Percentiles rank a stretch among this genome's conserved stretches.
Conservation (phyloP, 30 jellyfish, hydroid and myxozoan species). For the Phacellophora camtschatica region DNA sequence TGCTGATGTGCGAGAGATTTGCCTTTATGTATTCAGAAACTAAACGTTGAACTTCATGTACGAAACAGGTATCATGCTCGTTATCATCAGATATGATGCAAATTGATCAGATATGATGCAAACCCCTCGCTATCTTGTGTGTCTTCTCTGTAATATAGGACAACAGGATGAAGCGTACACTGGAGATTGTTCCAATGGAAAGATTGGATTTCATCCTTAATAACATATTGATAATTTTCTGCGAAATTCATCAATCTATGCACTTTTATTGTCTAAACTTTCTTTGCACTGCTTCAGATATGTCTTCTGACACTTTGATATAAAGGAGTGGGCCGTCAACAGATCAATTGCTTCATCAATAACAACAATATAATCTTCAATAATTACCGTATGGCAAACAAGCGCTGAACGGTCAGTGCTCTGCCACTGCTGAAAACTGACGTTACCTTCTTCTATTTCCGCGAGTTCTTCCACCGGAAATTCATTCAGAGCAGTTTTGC, state of each 20-base stretch:
- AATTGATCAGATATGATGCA: not conserved
- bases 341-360: slow-evolving; percentile 1
- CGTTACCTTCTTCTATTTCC: slow-evolving; percentile 23
- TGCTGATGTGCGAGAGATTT: not conserved
- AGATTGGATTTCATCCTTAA: slow-evolving; percentile 37
- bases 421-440: slow-evolving; percentile 48
- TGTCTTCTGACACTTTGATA: slow-evolving; percentile 27
- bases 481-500: not conserved
- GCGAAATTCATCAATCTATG: slow-evolving; percentile 36
- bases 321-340: slow-evolving; percentile 32
- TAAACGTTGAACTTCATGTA: slow-evolving; percentile 1
- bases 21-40: not conserved
- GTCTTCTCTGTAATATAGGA: slow-evolving; percentile 13
- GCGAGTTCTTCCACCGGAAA: slow-evolving; percentile 13
- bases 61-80: slow-evolving; percentile 31
- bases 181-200: slow-evolving; percentile 35
- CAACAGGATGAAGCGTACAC: slow-evolving; percentile 51
- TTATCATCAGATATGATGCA: slow-evolving; percentile 54
- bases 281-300: slow-evolving; percentile 24
- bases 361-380: not conserved
- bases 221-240: slow-evolving; percentile 22
- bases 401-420: slow-evolving; percentile 46
- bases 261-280: not conserved
- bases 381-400: not conserved
- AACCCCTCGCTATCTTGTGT: not conserved